Conservation (phyloP, 2,888 invertebrate genomes). For the Argynnis bischoffii region DNA sequence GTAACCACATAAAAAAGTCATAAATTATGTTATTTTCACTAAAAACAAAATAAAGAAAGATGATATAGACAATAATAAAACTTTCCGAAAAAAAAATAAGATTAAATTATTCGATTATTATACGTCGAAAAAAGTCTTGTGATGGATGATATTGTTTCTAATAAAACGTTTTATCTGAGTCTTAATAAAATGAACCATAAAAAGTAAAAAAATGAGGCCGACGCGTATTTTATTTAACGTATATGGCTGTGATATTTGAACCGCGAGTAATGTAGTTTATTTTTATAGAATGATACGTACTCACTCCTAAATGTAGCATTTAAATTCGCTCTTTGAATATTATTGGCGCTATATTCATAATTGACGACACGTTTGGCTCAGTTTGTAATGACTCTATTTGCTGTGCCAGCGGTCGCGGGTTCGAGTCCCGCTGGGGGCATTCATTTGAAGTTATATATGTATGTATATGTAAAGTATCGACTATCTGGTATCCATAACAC, state of each 20-base stretch:
- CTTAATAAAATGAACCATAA: conserved; percentile 12
- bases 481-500: too few relatives aligned
- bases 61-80: background rate
- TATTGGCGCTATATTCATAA: too few relatives aligned
- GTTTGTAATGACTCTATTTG: too few relatives aligned
- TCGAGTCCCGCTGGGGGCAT: too few relatives aligned
- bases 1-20: background rate
- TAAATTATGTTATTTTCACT: background rate
- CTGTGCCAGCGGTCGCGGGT: too few relatives aligned
- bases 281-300: background rate
- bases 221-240: conserved; percentile 8
- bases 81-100: too few relatives aligned
- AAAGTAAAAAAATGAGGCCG: conserved; percentile 20
- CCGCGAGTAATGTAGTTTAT: conserved; percentile 17
- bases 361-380: too few relatives aligned
- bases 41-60: background rate
- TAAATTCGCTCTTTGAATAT: too few relatives aligned
- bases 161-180: conserved; percentile 12
- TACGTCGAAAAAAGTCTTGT: background rate
- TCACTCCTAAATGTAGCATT: too few relatives aligned
- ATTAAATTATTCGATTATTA: too few relatives aligned
- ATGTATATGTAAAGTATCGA: too few relatives aligned
- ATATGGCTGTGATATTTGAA: conserved; percentile 23
- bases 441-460: too few relatives aligned
- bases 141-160: conserved; percentile 7